These are phyloP conservation scores for Sesia bembeciformis DNA, from an alignment of 2,888 invertebrate genomes.

Conservation along the genomic window DNA sequence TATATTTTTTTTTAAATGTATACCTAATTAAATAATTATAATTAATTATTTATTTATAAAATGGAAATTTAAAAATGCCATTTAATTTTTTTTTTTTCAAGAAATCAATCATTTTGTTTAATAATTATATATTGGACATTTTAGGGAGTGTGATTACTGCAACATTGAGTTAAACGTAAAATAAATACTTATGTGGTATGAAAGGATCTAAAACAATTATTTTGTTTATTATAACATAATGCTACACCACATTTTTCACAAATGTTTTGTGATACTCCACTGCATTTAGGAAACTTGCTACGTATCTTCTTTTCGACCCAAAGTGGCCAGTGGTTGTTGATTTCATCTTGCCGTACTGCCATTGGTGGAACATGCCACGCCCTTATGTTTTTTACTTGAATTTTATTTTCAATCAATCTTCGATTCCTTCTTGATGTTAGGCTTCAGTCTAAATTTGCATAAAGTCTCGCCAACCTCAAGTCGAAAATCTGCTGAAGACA, in stretches of 20 bases:
- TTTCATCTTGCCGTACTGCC: not conserved
- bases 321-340: not conserved
- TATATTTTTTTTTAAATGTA: too few species aligned
- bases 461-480: slow-evolving; percentile 2
- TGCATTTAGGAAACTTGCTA: not conserved
- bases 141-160: too few species aligned
- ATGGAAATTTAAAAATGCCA: too few species aligned
- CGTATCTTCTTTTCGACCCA: not conserved
- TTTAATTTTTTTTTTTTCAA: too few species aligned
- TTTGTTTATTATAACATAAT: not conserved
- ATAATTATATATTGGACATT: too few species aligned
- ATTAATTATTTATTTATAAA: too few species aligned
- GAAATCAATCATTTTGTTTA: too few species aligned
- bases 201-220: not conserved
- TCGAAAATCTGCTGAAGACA: slow-evolving; percentile 5
- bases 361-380: not conserved
- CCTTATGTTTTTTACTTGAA: too few species aligned
- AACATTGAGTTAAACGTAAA: too few species aligned
- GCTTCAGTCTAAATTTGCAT: slow-evolving; percentile 1
- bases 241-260: not conserved
- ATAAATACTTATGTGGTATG: too few species aligned
- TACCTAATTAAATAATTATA: too few species aligned
- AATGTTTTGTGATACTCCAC: not conserved
- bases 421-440: not conserved
- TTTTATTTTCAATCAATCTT: not conserved